These are phyloP conservation scores for Phataginus tricuspis DNA, from an alignment of 2,797 vertebrate genomes.

Conservation along the genomic window DNA sequence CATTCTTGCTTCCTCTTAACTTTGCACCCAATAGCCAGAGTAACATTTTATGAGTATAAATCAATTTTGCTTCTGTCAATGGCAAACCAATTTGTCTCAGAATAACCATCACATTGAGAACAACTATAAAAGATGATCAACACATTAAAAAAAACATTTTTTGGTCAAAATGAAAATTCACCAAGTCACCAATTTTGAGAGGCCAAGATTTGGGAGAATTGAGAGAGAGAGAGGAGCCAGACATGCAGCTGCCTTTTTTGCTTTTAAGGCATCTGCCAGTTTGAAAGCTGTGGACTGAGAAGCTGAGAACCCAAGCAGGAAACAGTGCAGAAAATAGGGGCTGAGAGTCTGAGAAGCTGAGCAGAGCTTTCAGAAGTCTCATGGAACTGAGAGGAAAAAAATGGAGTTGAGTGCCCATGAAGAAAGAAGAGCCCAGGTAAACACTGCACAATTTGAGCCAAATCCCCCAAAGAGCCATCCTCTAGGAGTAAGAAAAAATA, in stretches of 20 bases:
- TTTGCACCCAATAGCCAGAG: neutral
- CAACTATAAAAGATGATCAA: conserved; percentile 9
- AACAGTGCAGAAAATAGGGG: neutral
- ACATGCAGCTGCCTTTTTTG: neutral
- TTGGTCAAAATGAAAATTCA: neutral
- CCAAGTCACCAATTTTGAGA: neutral
- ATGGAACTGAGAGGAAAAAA: neutral
- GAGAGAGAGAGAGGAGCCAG: neutral
- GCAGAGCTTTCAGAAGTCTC: neutral
- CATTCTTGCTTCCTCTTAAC: neutral
- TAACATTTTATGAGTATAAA: neutral
- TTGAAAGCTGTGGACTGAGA: conserved; percentile 26
- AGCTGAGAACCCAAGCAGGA: neutral
- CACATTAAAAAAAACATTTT: neutral
- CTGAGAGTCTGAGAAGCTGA: neutral
- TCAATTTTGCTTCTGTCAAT: conserved; percentile 27
- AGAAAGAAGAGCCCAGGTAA: neutral
- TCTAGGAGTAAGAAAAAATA: neutral
- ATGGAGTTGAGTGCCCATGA: neutral
- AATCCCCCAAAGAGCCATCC: neutral
- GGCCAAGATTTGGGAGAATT: neutral
- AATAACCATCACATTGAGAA: neutral
- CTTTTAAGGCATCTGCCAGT: conserved; percentile 30
- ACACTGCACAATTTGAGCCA: neutral
- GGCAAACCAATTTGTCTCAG: conserved; percentile 8